Evolutionary conservation across 1,140 invertebrate genomes (phyloP).

Genomic region (Drosophila grimshawi): DNA sequence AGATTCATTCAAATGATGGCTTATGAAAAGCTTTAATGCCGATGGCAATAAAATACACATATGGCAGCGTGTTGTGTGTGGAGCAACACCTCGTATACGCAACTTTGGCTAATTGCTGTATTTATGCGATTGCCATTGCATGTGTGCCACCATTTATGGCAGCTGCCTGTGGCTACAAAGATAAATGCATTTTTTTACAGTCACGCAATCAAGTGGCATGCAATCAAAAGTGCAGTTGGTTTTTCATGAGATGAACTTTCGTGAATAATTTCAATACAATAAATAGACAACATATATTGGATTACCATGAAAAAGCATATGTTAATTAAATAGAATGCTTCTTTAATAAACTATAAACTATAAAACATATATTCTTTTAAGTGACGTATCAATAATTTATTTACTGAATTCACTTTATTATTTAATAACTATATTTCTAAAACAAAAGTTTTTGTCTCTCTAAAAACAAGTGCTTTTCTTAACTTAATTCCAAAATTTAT

Average conservation of each 20-base stretch:
- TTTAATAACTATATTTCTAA: too few species aligned
- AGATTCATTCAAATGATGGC: not conserved
- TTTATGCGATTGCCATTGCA: conserved; percentile 47
- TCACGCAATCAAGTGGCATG: conserved; percentile 32
- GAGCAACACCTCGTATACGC: conserved; percentile 56
- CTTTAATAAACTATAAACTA: too few species aligned
- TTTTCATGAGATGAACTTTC: not conserved
- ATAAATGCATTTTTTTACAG: conserved; percentile 29
- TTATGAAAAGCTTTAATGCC: conserved; percentile 35
- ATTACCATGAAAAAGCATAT: too few species aligned
- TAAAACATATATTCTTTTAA: not conserved
- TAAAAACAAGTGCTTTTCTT: too few species aligned
- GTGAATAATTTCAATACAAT: conserved; percentile 11
- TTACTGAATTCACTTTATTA: too few species aligned
- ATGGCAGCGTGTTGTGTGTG: conserved; percentile 22
- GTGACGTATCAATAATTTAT: too few species aligned
- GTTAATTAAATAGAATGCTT: too few species aligned
- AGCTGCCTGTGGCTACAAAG: conserved; percentile 28
- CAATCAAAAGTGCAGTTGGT: conserved; percentile 3
- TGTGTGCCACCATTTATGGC: conserved; percentile 40
- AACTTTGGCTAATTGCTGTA: conserved; percentile 57
- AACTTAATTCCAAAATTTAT: too few species aligned
- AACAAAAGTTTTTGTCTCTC: too few species aligned
- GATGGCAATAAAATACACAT: conserved; percentile 31
- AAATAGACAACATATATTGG: not conserved